Percentiles rank a stretch among this genome's conserved stretches.
Conservation (phyloP, 2,797 vertebrate genomes). For the Scyliorhinus canicula region DNA sequence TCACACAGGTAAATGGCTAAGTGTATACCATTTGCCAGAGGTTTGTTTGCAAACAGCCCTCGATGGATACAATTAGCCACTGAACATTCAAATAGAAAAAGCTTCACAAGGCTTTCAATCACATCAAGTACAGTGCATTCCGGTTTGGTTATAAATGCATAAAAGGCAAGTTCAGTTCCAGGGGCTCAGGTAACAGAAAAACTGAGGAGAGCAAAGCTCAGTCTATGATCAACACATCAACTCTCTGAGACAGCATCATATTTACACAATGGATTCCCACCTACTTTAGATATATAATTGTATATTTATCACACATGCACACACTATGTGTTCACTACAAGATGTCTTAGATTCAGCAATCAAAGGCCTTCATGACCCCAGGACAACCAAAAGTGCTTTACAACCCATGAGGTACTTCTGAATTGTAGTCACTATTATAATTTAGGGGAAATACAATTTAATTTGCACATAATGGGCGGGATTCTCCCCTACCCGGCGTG, state of each 20-base stretch:
- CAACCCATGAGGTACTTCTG: neutral
- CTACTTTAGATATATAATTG: neutral
- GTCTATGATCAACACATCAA: neutral
- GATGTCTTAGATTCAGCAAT: neutral
- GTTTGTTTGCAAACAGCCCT: conserved; percentile 11
- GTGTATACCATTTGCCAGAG: neutral
- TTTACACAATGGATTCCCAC: neutral
- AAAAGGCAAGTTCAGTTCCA: neutral
- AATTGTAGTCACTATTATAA: neutral
- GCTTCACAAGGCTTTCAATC: neutral
- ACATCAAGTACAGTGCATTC: neutral
- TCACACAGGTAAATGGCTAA: neutral
- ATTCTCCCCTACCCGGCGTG: no score
- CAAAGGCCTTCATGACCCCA: neutral
- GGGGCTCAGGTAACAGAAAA: neutral
- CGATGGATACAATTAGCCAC: neutral
- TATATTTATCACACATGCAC: neutral
- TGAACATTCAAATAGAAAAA: neutral
- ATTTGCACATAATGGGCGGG: no score
- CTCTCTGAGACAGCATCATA: neutral
- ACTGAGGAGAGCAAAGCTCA: neutral
- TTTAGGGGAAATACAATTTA: neutral
- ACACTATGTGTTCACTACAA: neutral
- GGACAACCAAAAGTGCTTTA: neutral
- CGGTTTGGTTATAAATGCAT: conserved; percentile 14